Evolutionary conservation across 2,888 invertebrate genomes (phyloP).

Genomic region (Aproaerema taeniolella): DNA sequence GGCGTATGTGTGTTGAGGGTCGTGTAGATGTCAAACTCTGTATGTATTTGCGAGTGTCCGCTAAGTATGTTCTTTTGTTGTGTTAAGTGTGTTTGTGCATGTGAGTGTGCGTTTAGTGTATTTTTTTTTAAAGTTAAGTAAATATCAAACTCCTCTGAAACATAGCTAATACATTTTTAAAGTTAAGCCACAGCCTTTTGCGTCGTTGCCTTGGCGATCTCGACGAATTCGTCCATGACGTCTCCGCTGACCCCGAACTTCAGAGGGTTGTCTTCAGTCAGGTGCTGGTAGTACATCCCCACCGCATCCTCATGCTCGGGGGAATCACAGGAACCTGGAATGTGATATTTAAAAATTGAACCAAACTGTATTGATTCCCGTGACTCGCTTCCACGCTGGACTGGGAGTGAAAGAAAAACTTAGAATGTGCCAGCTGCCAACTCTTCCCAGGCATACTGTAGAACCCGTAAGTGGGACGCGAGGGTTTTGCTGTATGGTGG

Average conservation of each 20-base stretch:
- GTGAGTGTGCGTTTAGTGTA: background rate
- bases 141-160: too few species aligned
- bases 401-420: too few species aligned
- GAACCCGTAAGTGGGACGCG: too few species aligned
- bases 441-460: too few species aligned
- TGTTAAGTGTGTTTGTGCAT: background rate
- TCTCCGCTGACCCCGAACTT: conserved; percentile 59
- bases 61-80: background rate
- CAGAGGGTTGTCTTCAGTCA: conserved; percentile 60
- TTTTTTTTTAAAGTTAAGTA: background rate
- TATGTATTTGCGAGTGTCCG: background rate
- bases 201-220: conserved; percentile 47
- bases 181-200: conserved; percentile 30
- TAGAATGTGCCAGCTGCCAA: too few species aligned
- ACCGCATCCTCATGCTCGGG: conserved; percentile 62
- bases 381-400: too few species aligned
- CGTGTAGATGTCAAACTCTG: too few species aligned
- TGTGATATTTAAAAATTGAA: background rate
- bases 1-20: background rate
- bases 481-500: too few species aligned
- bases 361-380: too few species aligned
- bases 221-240: conserved; percentile 61
- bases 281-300: conserved; percentile 50
- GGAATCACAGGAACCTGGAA: conserved; percentile 54
- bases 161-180: background rate